Conservation (phyloP, 2,113 vertebrate genomes). For the Engraulis encrasicolus region DNA sequence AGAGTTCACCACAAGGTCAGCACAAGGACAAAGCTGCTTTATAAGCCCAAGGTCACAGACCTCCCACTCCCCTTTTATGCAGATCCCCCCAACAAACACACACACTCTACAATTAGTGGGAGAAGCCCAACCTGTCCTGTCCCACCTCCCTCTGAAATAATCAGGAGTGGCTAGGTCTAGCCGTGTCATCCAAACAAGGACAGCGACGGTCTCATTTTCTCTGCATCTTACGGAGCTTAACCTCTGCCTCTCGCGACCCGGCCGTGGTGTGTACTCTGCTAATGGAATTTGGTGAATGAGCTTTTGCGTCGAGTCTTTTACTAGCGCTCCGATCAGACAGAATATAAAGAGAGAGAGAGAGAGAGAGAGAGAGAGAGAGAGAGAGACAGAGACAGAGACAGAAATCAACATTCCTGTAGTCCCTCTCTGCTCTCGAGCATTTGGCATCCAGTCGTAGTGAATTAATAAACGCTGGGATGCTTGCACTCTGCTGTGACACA, state of each 20-base stretch:
- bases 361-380: too few relatives aligned
- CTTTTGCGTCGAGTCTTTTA: background rate
- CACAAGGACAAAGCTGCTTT: slow-evolving; percentile 5
- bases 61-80: background rate
- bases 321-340: background rate
- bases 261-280: background rate
- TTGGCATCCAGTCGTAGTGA: too few relatives aligned
- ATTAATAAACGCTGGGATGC: background rate
- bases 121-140: too few relatives aligned
- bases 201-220: background rate
- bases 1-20: background rate
- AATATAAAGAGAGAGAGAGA: too few relatives aligned
- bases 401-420: background rate
- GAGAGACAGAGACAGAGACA: too few relatives aligned
- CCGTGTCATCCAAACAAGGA: background rate
- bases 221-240: background rate
- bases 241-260: background rate
- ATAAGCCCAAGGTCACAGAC: background rate
- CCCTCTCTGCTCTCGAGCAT: background rate
- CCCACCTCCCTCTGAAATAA: background rate
- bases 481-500: too few relatives aligned
- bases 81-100: too few relatives aligned
- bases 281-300: background rate
- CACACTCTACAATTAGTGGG: too few relatives aligned
- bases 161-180: background rate